Percentiles rank a stretch among this genome's conserved stretches.
phyloP scores from a whole-genome alignment of 2,888 invertebrate genomes.

The Drosophila algonquin region DNA sequence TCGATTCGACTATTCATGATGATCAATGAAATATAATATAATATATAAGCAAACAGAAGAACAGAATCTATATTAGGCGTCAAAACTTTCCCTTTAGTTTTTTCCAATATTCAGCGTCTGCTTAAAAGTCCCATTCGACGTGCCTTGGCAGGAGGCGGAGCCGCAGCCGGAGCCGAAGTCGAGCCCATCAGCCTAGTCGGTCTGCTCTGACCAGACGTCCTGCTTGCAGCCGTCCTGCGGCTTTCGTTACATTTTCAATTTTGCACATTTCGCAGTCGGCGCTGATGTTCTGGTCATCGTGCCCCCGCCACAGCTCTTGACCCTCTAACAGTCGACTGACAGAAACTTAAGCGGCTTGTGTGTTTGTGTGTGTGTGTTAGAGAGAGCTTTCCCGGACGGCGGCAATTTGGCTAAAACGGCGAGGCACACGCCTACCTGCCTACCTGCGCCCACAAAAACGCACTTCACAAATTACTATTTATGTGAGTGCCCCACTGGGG shows the following conservation, averaged over 20 bases:
- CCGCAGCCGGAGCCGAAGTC: too few species aligned
- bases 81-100: neutral
- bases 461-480: conserved; percentile 78
- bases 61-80: too few species aligned
- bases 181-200: conserved; percentile 50
- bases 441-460: conserved; percentile 70
- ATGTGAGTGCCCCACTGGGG: conserved; percentile 47
- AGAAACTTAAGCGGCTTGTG: conserved; percentile 62
- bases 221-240: conserved; percentile 66
- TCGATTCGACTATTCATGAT: too few species aligned
- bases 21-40: too few species aligned
- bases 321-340: conserved; percentile 36
- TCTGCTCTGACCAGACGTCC: conserved; percentile 13
- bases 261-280: conserved; percentile 61
- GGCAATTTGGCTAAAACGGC: conserved; percentile 76
- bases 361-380: too few species aligned
- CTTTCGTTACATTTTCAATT: conserved; percentile 75
- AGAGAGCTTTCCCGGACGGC: too few species aligned
- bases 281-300: conserved; percentile 3
- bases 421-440: conserved; percentile 54
- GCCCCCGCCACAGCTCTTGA: neutral
- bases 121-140: conserved; percentile 49
- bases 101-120: conserved; percentile 51
- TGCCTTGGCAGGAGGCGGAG: neutral
- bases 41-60: too few species aligned